Evolutionary conservation across 2,113 vertebrate species (phyloP), one percentile per base, ranked within the genome.

Genomic region (Orthonyx spaldingii): DNA sequence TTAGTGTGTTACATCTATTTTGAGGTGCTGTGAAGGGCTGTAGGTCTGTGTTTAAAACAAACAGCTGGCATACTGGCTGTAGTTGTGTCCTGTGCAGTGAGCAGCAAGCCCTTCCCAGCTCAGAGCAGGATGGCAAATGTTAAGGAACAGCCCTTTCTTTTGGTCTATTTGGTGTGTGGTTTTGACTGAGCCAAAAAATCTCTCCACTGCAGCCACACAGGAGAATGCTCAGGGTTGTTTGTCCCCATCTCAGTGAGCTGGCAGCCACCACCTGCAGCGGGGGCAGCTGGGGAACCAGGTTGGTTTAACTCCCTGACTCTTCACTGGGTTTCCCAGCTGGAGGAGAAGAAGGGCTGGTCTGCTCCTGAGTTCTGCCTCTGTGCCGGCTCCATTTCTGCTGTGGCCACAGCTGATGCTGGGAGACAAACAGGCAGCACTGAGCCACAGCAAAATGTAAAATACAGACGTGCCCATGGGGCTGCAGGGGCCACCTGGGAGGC

Each of bases 251-350:
- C 35, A 24, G 76, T 3, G 3, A 87, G 41, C 49, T 82, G 56
- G 30, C 8, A 13, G 61, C 64, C 82, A 46, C 37, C 42, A 39
- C 18, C 47, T 18, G 53, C 79, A 50, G 10, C 6, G 7, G 2
- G 32, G 22, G 8, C 63, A 78, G 65, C n/a, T 0, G 1, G 28
- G 59, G n/a, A 56, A 20, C 4, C 0, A 0, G 37, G 4, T 3
- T 88, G 35, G 21, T 63, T 88, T 86, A 46, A 56, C 16, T 11
- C 37, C 22, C 32, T 46, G 21, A 14, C 7, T 64, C 24, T 35
- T 83, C 16, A 32, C 27, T 23, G 46, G 33, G 7, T 77, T 85
- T 87, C 57, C 63, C 77, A 92, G 49, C 16, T 7, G 8, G 53
- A 80, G 26, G 24, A 64, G 15, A 3, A 30, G 44, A 59, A 37